Evolutionary conservation across 1,140 invertebrate genomes (phyloP).

Genomic region (Neelides sp.): DNA sequence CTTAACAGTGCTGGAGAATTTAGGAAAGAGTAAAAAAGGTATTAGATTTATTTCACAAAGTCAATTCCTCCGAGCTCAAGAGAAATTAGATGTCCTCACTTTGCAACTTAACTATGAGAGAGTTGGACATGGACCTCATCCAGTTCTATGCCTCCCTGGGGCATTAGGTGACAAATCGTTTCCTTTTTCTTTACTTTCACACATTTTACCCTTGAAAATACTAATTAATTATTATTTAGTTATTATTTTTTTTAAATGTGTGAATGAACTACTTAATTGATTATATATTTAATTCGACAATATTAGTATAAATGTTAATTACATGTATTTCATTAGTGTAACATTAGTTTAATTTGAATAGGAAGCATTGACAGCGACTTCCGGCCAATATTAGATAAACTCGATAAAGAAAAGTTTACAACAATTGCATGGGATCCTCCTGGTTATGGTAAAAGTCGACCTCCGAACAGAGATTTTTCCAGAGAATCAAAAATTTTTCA

Average conservation of each 20-base stretch:
- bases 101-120: conserved; percentile 56
- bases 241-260: background rate
- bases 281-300: background rate
- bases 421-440: conserved; percentile 76
- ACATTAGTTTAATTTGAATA: conserved; percentile 29
- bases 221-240: conserved; percentile 3
- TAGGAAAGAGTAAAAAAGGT: too few species aligned
- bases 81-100: conserved; percentile 47
- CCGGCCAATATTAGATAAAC: conserved; percentile 57
- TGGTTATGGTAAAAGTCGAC: conserved; percentile 66
- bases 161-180: conserved; percentile 45
- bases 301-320: background rate
- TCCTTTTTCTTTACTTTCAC: background rate
- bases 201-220: background rate
- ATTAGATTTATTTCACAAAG: background rate
- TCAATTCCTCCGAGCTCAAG: conserved; percentile 26
- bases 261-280: background rate
- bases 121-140: conserved; percentile 53
- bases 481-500: conserved; percentile 49
- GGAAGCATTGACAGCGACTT: conserved; percentile 66
- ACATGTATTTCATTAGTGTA: background rate
- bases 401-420: conserved; percentile 55
- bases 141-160: conserved; percentile 60
- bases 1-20: too few species aligned
- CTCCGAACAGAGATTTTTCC: conserved; percentile 56